Conservation (phyloP, 1,140 invertebrate species). For the Rhopalosiphum padi region DNA sequence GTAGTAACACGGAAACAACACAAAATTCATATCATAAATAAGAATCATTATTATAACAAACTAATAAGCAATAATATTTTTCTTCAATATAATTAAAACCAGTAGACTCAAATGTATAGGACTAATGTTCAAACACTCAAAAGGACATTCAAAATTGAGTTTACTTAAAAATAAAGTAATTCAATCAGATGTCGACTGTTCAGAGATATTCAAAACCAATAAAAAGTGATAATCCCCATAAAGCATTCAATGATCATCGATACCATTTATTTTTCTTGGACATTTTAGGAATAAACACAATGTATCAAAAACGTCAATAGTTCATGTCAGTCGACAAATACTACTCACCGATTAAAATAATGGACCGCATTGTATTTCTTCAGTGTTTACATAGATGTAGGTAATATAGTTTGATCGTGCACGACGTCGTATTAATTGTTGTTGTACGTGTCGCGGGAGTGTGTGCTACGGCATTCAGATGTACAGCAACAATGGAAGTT, state of each 20-base stretch:
- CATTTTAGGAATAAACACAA: background rate
- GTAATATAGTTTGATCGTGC: background rate
- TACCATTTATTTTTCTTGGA: background rate
- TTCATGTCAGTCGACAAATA: background rate
- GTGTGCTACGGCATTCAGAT: background rate
- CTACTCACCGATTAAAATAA: conserved; percentile 27
- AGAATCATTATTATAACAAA: too few relatives aligned
- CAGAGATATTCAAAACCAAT: background rate
- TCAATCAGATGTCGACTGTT: background rate
- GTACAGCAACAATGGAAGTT: background rate
- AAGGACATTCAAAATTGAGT: background rate
- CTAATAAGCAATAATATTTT: too few relatives aligned
- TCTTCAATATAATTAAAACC: background rate
- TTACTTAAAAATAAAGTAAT: background rate
- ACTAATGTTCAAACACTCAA: background rate
- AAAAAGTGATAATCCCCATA: background rate
- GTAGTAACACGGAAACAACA: too few relatives aligned
- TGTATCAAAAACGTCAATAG: background rate
- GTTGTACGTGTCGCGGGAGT: background rate
- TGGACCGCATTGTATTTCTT: background rate
- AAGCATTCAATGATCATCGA: background rate
- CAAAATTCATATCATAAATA: too few relatives aligned
- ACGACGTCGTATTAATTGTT: background rate
- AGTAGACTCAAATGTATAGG: background rate
- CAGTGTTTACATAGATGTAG: background rate